Conservation (phyloP, 2,888 invertebrate genomes). For the Drosophila dives region DNA sequence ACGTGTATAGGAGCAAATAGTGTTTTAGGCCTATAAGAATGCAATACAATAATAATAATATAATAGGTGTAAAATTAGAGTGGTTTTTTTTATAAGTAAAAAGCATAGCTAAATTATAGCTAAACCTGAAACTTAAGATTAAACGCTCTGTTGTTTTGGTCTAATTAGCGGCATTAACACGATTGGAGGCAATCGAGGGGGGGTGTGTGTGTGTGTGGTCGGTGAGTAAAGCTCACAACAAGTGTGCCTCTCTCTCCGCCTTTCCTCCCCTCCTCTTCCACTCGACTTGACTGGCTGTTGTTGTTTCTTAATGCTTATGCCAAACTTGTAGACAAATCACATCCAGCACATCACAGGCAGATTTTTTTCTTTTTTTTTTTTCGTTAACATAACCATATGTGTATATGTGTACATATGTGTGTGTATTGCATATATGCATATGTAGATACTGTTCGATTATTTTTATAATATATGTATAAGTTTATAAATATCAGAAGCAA, state of each 20-base stretch:
- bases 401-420: slow-evolving; percentile 24
- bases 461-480: slow-evolving; percentile 8
- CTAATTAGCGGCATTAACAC: slow-evolving; percentile 64
- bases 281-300: slow-evolving; percentile 36
- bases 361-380: slow-evolving; percentile 34
- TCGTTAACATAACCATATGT: slow-evolving; percentile 38
- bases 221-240: not conserved
- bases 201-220: too few species aligned
- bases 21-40: slow-evolving; percentile 12
- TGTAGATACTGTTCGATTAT: slow-evolving; percentile 35
- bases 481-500: slow-evolving; percentile 46
- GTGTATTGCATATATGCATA: slow-evolving; percentile 19
- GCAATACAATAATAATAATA: slow-evolving; percentile 9
- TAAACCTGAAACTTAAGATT: slow-evolving; percentile 69
- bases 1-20: slow-evolving; percentile 24
- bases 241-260: not conserved
- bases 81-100: slow-evolving; percentile 4
- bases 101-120: slow-evolving; percentile 36
- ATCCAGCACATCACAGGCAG: slow-evolving; percentile 79
- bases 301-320: slow-evolving; percentile 40
- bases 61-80: slow-evolving; percentile 1
- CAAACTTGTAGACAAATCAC: slow-evolving; percentile 72
- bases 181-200: slow-evolving; percentile 45
- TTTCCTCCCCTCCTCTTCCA: not conserved
- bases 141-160: slow-evolving; percentile 73